phyloP scores from a whole-genome alignment of 2,113 vertebrate species.

The Ictidomys tridecemlineatus region DNA sequence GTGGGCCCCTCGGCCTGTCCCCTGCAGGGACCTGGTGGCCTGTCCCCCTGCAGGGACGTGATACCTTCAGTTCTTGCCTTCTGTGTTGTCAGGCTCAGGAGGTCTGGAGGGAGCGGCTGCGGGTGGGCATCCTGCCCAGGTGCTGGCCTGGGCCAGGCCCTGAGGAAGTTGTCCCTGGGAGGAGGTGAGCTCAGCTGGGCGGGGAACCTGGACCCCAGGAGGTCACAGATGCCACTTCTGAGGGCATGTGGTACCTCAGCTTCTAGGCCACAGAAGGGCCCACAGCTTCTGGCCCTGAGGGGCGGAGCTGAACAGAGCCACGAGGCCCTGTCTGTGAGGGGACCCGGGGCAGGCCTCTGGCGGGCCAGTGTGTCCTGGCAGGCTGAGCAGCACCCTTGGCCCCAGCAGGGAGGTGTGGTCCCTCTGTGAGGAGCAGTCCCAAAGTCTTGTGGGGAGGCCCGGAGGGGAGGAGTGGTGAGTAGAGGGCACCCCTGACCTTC shows the following conservation, averaged over 20 bases:
- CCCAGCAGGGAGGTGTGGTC: background rate
- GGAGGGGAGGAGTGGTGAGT: too few relatives aligned
- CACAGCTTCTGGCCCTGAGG: background rate
- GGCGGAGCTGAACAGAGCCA: background rate
- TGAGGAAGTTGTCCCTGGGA: background rate
- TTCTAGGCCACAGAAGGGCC: background rate
- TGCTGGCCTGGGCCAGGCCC: background rate
- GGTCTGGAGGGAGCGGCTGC: background rate
- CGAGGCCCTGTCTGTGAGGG: fast-evolving
- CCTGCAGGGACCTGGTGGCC: too few relatives aligned
- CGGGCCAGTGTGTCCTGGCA: background rate
- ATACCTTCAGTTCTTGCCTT: background rate
- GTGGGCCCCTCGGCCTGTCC: too few relatives aligned
- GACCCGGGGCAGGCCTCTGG: background rate
- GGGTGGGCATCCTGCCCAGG: background rate
- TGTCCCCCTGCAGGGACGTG: background rate
- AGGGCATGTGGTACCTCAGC: background rate
- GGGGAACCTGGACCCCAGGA: background rate
- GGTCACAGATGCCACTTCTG: background rate
- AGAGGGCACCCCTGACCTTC: too few relatives aligned
- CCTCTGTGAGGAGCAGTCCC: background rate
- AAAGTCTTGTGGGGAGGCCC: too few relatives aligned
- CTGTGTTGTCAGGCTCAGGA: too few relatives aligned
- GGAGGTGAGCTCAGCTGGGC: background rate
- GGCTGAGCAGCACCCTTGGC: too few relatives aligned